phyloP scores from a whole-genome alignment of 2,888 invertebrate genomes.

The Drosophila austrosaltans region DNA sequence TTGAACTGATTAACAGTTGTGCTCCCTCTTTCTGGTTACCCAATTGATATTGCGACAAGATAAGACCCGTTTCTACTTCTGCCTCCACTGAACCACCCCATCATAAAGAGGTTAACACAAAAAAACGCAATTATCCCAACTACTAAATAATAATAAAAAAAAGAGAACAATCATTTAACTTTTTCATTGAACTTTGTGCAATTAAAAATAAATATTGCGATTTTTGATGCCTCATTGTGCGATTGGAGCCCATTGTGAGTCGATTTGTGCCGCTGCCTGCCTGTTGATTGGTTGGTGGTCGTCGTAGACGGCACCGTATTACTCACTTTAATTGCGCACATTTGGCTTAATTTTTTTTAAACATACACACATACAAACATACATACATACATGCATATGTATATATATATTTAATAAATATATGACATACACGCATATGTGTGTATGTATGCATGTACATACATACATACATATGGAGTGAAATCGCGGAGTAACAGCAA shows the following conservation, averaged over 20 bases:
- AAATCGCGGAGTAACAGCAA: constrained; percentile 60
- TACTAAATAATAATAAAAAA: constrained; percentile 2
- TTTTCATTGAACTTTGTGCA: constrained; percentile 38
- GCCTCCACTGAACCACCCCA: not conserved
- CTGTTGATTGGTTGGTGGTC: constrained; percentile 41
- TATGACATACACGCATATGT: constrained; percentile 37
- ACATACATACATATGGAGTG: constrained; percentile 13
- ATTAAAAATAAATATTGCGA: constrained; percentile 52
- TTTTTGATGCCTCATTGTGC: constrained; percentile 64
- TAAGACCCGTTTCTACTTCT: not conserved
- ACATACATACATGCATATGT: not conserved
- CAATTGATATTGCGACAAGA: constrained; percentile 17
- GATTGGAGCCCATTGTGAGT: constrained; percentile 62
- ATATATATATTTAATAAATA: constrained; percentile 51
- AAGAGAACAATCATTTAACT: constrained; percentile 14
- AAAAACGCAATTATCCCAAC: constrained; percentile 2
- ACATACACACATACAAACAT: constrained; percentile 17
- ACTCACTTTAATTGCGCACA: constrained; percentile 76
- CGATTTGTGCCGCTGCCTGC: constrained; percentile 24
- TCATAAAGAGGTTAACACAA: constrained; percentile 3
- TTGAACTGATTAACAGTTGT: constrained; percentile 16
- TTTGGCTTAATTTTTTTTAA: constrained; percentile 66
- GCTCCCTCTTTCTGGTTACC: constrained; percentile 10
- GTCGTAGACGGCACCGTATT: constrained; percentile 55
- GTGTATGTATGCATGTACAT: not conserved